Base-by-base conservation (phyloP, 2,888 invertebrate genomes). In the Aleiodes leptofemur region DNA sequence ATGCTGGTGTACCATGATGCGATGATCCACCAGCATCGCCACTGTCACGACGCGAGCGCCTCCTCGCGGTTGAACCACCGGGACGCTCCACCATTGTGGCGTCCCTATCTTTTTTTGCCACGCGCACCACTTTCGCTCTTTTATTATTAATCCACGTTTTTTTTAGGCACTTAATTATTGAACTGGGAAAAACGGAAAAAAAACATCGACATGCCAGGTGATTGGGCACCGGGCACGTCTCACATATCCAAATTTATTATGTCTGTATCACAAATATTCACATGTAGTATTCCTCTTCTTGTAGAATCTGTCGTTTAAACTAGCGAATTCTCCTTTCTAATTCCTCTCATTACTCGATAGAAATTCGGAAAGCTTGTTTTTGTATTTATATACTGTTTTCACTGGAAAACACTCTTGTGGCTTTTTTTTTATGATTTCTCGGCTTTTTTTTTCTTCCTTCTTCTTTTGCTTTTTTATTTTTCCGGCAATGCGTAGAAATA, bases 41-140 rank as follows among this genome's bases (percentile, higher is more conserved):
- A 79, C 88, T 88, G 81, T 89, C 88, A 77, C 87, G 88, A 79
- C 88, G 87, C 70, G 87, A 88, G 64, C 84, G 85, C 79, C 86
- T 82, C 77, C 85, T 83, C 56, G 72, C 53, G 61, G 74, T 78
- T 50, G 82, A 83, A 61, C 82, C 78, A 64, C 81, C 83, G 80
- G 85, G 83, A 86, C 87, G 87, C 82, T 88, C 89, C 82, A 89
- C 88, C 89, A 89, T 89, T 77, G 82, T 83, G 81, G 83, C 82
- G 80, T 82, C 85, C 86, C 86, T 83, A 82, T 82, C 86, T 80
- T 80, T 86, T 78, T 78, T 86, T 77, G 87, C 87, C 80, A 88
- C 88, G 81, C 89, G 88, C 84, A 88, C 89, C 89, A 89, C 89
- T 86, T 87, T 89, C 82, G 84, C 83, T 23, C 76, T 57, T 57